phyloP scores from a whole-genome alignment of 2,888 invertebrate genomes.

The Craniophora ligustri region DNA sequence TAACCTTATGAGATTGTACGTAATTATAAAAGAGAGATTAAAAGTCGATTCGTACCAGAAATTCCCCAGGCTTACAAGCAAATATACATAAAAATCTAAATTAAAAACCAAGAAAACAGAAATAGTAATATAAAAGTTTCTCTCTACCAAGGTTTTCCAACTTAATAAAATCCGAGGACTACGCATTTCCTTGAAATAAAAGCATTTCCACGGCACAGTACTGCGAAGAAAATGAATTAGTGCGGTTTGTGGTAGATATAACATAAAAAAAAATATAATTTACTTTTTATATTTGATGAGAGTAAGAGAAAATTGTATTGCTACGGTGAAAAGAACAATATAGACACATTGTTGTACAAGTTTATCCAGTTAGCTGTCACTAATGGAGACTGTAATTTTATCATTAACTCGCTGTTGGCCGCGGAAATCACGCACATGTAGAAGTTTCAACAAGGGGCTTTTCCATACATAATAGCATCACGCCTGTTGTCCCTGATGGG shows the following conservation, averaged over 20 bases:
- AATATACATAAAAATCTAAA: no score
- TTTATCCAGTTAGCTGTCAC: constrained; percentile 27
- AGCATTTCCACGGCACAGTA: constrained; percentile 6
- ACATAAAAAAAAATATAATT: constrained; percentile 18
- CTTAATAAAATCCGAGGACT: background rate
- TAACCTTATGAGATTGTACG: no score
- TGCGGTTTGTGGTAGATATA: constrained; percentile 23
- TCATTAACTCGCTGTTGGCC: constrained; percentile 2
- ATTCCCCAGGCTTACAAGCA: no score
- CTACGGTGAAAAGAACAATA: constrained; percentile 26
- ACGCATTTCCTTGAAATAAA: background rate
- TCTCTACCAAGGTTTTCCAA: background rate
- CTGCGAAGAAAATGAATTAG: constrained; percentile 29
- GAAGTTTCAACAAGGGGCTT: no score
- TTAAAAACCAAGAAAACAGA: background rate
- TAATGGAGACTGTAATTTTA: constrained; percentile 21
- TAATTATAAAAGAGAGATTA: no score
- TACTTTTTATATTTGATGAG: constrained; percentile 32
- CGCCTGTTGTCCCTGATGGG: no score
- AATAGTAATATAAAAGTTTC: background rate
- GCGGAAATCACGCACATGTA: no score
- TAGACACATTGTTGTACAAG: constrained; percentile 10
- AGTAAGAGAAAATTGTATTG: constrained; percentile 40
- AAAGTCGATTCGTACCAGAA: no score
- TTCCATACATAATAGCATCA: no score